Base-by-base conservation (phyloP, 2,797 vertebrate genomes). In the Siniperca obscura region DNA sequence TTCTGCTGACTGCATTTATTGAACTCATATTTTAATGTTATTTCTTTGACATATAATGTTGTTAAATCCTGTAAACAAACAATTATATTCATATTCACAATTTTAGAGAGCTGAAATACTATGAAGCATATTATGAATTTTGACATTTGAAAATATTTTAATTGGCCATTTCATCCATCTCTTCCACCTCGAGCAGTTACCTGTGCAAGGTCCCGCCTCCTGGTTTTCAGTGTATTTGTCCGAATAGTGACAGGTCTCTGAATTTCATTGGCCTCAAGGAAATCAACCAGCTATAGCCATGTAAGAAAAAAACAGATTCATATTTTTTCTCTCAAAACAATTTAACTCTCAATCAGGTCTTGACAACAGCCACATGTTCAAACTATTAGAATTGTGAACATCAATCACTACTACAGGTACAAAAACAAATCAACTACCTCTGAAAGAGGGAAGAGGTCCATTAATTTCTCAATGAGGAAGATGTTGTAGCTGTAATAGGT, bases 211-310 rank as follows among this genome's bases (percentile, higher is more conserved):
- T 99, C 98, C 79, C 98, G 95, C 53, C 98, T 96, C 70, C 98
- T 97, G 0, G 98, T 97, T 94, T 99, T 99, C 76, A 99, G 94
- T 0, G 98, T 99, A 88, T 99, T 99, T 71, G 98, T 99, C 81
- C 98, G 95, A 81, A 99, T 97, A 8, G 98, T 99, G 82, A 99
- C 92, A 0, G 98, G 98, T 82, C 98, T 96, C 0, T 98, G 97
- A 78, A 99, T 96, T 93, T 99, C 98, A 61, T 99, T 99, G 30
- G 98, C 96, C 91, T 99, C 98, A 38, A 99, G 94, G 84, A 99
- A 99, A 77, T 99, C 98, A 25, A 99, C 91, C 82, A 99, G 88
- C 98, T 99, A 67, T 73, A 65, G 44, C 38, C 0, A 38, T 60
- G 42, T 48, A 73, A 55, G n/a, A 66, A 10, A 42, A 1, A 40